These are phyloP conservation scores for Tenebrosternarchus preto DNA, from an alignment of 2,113 vertebrate species.

Conservation along the genomic window DNA sequence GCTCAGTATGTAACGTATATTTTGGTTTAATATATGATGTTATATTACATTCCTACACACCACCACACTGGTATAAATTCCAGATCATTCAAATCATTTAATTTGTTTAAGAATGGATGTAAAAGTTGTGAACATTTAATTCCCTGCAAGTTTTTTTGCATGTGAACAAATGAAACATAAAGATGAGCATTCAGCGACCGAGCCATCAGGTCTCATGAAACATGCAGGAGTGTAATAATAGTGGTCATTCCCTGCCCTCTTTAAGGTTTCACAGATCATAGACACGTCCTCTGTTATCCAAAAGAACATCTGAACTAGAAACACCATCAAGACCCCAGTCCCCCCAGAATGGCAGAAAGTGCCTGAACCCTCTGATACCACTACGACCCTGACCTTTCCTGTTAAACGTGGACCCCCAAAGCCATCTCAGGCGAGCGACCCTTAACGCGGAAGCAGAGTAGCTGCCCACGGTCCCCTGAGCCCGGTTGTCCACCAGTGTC, in stretches of 20 bases:
- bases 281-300: constrained; percentile 43
- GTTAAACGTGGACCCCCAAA: neutral
- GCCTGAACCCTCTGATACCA: neutral
- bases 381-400: neutral
- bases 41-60: neutral
- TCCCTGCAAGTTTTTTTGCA: neutral
- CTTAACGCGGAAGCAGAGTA: neutral
- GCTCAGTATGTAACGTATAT: no score
- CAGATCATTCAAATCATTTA: constrained; percentile 12
- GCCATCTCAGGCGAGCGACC: neutral
- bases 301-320: neutral
- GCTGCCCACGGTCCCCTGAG: constrained; percentile 16
- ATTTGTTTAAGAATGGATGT: neutral
- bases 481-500: constrained; percentile 40
- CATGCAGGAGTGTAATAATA: constrained; percentile 49
- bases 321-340: neutral
- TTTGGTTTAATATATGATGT: no score
- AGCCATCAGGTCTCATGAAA: constrained; percentile 50
- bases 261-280: constrained; percentile 38
- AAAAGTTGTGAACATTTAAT: neutral
- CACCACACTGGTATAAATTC: constrained; percentile 17
- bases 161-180: constrained; percentile 4
- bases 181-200: neutral
- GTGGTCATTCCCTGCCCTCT: constrained; percentile 49
- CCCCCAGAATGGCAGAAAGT: neutral